phyloP scores from a whole-genome alignment of 1,140 invertebrate species.

The Drosophila kurseongensis region DNA sequence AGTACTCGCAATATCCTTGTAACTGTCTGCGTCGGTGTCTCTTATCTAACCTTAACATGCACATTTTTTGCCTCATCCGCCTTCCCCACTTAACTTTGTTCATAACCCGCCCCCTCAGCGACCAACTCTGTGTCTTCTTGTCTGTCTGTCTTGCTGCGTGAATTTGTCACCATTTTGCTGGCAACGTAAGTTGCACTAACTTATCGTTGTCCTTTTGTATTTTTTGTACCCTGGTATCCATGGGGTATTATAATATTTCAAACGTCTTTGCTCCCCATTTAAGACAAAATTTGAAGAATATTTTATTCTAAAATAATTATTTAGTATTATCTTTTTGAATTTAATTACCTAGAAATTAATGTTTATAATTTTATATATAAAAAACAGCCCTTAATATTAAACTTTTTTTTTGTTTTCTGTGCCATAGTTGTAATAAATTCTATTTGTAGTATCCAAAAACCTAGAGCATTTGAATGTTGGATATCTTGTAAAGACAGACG shows the following conservation, averaged over 20 bases:
- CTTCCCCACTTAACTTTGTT: conserved; percentile 16
- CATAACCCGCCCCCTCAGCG: background rate
- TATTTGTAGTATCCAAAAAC: too few species aligned
- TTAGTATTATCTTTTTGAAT: too few species aligned
- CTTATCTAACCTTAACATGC: conserved; percentile 74
- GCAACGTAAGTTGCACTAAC: conserved; percentile 27
- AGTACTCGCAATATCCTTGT: conserved; percentile 32
- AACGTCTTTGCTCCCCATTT: background rate
- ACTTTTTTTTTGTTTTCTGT: too few species aligned
- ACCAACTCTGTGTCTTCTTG: conserved; percentile 2
- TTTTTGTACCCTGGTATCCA: background rate
- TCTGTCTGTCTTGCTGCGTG: conserved; percentile 30
- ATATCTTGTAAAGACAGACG: background rate
- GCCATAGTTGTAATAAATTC: too few species aligned
- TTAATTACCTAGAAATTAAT: too few species aligned
- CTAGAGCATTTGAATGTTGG: background rate
- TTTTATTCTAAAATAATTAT: too few species aligned
- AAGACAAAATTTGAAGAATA: too few species aligned
- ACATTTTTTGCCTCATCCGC: conserved; percentile 55
- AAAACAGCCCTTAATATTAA: too few species aligned
- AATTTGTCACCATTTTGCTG: conserved; percentile 75
- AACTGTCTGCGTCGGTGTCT: conserved; percentile 27
- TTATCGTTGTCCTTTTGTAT: conserved; percentile 14
- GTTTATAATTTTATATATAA: too few species aligned
- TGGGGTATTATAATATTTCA: background rate